These are phyloP conservation scores for Poecile atricapillus DNA, from an alignment of 2,113 vertebrate genomes.

Conservation along the genomic window DNA sequence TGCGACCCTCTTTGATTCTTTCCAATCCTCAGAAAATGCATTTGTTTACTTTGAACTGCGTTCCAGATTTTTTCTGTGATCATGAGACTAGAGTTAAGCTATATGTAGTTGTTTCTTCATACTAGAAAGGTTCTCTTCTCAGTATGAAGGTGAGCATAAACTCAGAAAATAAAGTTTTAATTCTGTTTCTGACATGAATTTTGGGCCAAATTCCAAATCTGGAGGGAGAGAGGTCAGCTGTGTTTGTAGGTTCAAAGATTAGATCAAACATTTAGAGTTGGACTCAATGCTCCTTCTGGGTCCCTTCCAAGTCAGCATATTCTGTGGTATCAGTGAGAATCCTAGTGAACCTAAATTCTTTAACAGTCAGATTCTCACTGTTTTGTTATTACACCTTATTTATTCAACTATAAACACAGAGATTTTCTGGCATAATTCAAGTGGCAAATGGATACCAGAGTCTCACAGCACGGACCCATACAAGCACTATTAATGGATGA, in stretches of 20 bases:
- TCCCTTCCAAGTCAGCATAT: neutral
- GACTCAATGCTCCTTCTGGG: neutral
- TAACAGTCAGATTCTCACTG: neutral
- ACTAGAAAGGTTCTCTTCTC: neutral
- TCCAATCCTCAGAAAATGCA: neutral
- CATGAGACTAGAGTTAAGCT: neutral
- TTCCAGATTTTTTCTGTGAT: neutral
- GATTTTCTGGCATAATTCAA: neutral
- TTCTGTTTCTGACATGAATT: neutral
- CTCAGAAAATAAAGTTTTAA: neutral
- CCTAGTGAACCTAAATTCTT: neutral
- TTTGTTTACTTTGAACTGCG: neutral
- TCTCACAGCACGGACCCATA: neutral
- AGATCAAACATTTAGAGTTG: neutral
- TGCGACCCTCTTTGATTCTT: neutral
- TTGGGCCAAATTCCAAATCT: neutral
- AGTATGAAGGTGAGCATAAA: neutral
- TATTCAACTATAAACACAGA: neutral
- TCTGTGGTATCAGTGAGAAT: neutral
- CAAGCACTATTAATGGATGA: neutral
- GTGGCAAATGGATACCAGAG: neutral
- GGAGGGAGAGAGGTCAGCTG: neutral
- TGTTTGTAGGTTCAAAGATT: conserved; percentile 25
- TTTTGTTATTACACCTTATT: neutral
- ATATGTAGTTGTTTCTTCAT: neutral